Conservation (phyloP, 2,113 vertebrate species). For the Nibea coibor region DNA sequence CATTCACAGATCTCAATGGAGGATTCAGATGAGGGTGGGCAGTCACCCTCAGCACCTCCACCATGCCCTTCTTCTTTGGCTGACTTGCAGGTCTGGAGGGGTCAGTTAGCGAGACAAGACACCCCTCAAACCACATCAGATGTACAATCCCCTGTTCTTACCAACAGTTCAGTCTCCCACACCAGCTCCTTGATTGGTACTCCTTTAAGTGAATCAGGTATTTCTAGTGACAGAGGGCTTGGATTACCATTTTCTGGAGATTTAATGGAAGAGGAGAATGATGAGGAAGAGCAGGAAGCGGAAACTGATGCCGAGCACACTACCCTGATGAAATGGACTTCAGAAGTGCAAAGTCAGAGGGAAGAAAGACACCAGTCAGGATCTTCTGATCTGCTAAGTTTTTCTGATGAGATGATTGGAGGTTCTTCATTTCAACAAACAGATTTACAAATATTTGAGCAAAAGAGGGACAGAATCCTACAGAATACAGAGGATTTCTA, state of each 20-base stretch:
- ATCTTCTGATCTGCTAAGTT: slow-evolving; percentile 61
- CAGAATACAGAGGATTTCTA: slow-evolving; percentile 41
- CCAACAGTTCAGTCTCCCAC: slow-evolving; percentile 70
- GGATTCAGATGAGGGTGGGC: slow-evolving; percentile 79
- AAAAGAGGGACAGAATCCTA: slow-evolving; percentile 22
- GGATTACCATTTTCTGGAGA: slow-evolving; percentile 78
- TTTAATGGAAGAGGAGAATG: slow-evolving; percentile 76
- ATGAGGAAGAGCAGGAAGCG: slow-evolving; percentile 61
- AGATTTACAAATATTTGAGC: slow-evolving; percentile 39
- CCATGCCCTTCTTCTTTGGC: slow-evolving; percentile 54
- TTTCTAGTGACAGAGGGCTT: slow-evolving; percentile 57
- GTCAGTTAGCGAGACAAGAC: slow-evolving; percentile 46
- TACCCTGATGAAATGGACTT: slow-evolving; percentile 21
- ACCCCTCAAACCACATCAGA: slow-evolving; percentile 48
- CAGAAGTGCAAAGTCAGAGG: slow-evolving; percentile 11
- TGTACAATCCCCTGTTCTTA: slow-evolving; percentile 65
- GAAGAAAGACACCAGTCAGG: slow-evolving; percentile 30
- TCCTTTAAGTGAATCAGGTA: slow-evolving; percentile 49
- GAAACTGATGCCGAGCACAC: slow-evolving; percentile 9
- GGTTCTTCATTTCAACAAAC: slow-evolving; percentile 51
- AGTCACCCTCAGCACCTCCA: slow-evolving; percentile 66
- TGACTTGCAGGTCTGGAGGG: slow-evolving; percentile 58
- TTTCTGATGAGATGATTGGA: slow-evolving; percentile 56
- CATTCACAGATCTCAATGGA: slow-evolving; percentile 81
- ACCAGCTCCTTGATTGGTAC: slow-evolving; percentile 73